A percentile compares a stretch with the other conserved stretches of the same genome.
Evolutionary conservation across 1,140 invertebrate genomes (phyloP).

Genomic region (Tetraneura akinire): DNA sequence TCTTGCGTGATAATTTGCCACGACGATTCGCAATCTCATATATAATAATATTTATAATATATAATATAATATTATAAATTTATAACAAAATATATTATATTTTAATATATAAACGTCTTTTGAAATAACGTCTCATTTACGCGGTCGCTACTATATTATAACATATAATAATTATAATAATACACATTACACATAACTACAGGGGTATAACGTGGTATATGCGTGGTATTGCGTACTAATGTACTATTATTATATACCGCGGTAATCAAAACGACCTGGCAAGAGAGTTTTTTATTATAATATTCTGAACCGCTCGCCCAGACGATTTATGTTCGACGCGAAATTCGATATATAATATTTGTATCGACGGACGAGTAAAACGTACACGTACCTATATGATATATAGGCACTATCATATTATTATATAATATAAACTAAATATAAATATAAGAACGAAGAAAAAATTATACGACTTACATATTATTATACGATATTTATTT

Average conservation of each 20-base stretch:
- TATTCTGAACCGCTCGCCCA: not conserved
- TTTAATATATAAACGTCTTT: constrained; percentile 5
- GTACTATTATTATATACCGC: too few species aligned
- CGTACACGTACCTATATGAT: too few species aligned
- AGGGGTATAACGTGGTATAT: not conserved
- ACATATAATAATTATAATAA: too few species aligned
- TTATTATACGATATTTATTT: too few species aligned
- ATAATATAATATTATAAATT: too few species aligned
- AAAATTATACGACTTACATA: not conserved
- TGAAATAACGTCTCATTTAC: constrained; percentile 29
- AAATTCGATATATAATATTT: constrained; percentile 9
- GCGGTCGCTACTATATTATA: not conserved
- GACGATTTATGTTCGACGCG: not conserved
- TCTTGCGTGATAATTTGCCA: not conserved
- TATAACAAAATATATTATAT: too few species aligned
- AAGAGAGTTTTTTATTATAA: not conserved
- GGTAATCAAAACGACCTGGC: not conserved
- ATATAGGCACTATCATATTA: too few species aligned
- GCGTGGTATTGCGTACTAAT: too few species aligned
- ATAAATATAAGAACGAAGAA: not conserved
- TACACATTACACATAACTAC: not conserved
- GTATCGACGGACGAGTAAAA: not conserved
- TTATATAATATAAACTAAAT: too few species aligned
- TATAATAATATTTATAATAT: not conserved
- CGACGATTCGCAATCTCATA: not conserved